Evolutionary conservation across 53 echinoderm and acorn worm genomes (phyloP), one percentile per base, ranked within the genome.

Genomic region (Patiria pectinifera): DNA sequence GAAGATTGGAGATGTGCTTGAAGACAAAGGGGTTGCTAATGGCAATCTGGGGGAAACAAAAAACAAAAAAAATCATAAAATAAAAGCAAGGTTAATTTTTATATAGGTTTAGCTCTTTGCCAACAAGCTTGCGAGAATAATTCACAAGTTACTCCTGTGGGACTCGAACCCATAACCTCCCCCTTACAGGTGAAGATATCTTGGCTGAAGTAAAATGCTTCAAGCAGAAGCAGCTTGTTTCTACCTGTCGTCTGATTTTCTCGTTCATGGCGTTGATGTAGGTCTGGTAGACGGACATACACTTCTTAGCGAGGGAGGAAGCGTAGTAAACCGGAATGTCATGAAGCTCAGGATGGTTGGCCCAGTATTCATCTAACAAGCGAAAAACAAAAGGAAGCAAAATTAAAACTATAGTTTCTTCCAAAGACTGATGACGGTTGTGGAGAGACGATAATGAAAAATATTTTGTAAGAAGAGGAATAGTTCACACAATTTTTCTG

Each of bases 261-360:
- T 97, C 97, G 69, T 97, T 97, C 97, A 97, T 97, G 23, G 97
- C 97, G 87, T 97, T 96, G 92, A 97, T 96, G 79, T 96, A 97
- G 0, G 97, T 97, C 78, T 97, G 97, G 45, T 97, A 97, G 21
- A 97, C 97, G 10, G 97, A 94, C 97, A 97, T 97, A 85, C 97
- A 97, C 25, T 97, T 97, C 97, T 97, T 97, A 58, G 97, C 97
- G 49, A 97, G 93, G 0, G 96, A 94, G 0, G 97, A 97, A 3
- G 97, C 97, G 84, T 97, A 97, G 92, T 97, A 97, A 49, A 97
- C 95, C 10, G 97, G 97, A 62, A 97, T 96, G 81, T 97, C 97
- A 81, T 97, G 97, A 71, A 97, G 92, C 85, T 97, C 97, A 2
- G 97, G 97, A 66, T 97, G 97, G 78, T 97, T 97, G 76, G 93